Evolutionary conservation across 2,888 invertebrate species (phyloP).

Genomic region (Drosophila crucigera): DNA sequence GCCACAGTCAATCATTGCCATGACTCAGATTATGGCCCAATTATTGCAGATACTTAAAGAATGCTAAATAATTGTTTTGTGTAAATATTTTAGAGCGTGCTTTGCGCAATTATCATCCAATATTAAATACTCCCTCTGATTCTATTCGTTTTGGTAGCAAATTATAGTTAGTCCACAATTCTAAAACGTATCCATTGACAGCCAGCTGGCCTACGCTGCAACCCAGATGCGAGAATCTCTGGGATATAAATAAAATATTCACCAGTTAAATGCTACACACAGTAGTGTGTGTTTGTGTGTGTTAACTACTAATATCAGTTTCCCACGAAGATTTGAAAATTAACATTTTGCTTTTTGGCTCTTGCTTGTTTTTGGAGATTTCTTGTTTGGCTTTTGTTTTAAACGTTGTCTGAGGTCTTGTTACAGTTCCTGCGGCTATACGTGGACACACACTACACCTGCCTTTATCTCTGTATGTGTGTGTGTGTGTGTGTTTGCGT

Average conservation of each 20-base stretch:
- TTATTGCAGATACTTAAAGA: slow-evolving; percentile 49
- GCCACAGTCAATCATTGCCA: slow-evolving; percentile 51
- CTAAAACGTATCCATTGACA: slow-evolving; percentile 63
- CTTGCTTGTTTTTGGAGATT: slow-evolving; percentile 25
- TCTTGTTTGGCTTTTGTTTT: slow-evolving; percentile 8
- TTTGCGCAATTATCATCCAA: slow-evolving; percentile 55
- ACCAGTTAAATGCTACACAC: slow-evolving; percentile 35
- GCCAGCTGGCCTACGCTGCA: slow-evolving; percentile 61
- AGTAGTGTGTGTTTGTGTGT: slow-evolving; percentile 36
- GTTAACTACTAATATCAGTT: slow-evolving; percentile 74
- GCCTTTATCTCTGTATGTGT: slow-evolving; percentile 32
- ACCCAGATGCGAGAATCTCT: slow-evolving; percentile 22
- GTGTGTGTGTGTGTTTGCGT: neutral
- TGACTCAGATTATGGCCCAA: slow-evolving; percentile 71
- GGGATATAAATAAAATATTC: slow-evolving; percentile 31
- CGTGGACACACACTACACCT: slow-evolving; percentile 60
- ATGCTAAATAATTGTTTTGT: neutral
- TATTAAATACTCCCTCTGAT: slow-evolving; percentile 34
- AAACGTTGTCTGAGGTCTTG: slow-evolving; percentile 59
- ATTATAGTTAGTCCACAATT: slow-evolving; percentile 66
- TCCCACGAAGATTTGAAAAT: slow-evolving; percentile 82
- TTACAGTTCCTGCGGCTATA: slow-evolving; percentile 76
- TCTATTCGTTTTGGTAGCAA: slow-evolving; percentile 4
- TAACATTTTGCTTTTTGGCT: slow-evolving; percentile 73
- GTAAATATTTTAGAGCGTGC: slow-evolving; percentile 32